Evolutionary conservation across 2,888 invertebrate species (phyloP).

Genomic region (Atethmia centrago): DNA sequence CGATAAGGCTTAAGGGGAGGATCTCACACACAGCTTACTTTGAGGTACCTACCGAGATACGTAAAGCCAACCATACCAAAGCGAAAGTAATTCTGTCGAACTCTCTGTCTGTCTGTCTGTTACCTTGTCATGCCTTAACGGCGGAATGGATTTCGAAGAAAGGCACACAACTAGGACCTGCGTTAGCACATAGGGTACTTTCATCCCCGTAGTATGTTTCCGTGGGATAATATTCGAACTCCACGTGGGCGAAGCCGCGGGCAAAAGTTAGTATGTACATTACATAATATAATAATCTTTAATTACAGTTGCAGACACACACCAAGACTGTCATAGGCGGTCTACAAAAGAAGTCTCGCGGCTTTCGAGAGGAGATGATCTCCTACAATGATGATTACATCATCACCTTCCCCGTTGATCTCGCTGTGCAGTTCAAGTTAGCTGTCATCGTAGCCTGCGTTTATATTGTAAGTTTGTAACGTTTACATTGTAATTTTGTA

Average conservation of each 20-base stretch:
- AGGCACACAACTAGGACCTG: background rate
- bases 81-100: background rate
- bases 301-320: constrained; percentile 69
- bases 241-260: no score
- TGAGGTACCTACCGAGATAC: constrained; percentile 10
- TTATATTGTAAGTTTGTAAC: constrained; percentile 62
- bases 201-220: background rate
- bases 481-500: no score
- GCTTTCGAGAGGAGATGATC: constrained; percentile 45
- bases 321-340: constrained; percentile 72
- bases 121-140: no score
- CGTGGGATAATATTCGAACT: no score
- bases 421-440: constrained; percentile 73
- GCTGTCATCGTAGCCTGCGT: constrained; percentile 76
- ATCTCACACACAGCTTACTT: background rate
- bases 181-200: background rate
- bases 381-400: constrained; percentile 68
- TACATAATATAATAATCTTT: background rate
- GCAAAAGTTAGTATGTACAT: background rate
- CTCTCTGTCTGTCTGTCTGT: no score
- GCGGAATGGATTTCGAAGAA: background rate
- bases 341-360: constrained; percentile 64
- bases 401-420: constrained; percentile 71
- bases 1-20: constrained; percentile 73
- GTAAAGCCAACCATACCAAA: background rate